These are phyloP conservation scores for Stenopsyche tienmushanensis DNA, from an alignment of 1,140 invertebrate species.

Conservation along the genomic window DNA sequence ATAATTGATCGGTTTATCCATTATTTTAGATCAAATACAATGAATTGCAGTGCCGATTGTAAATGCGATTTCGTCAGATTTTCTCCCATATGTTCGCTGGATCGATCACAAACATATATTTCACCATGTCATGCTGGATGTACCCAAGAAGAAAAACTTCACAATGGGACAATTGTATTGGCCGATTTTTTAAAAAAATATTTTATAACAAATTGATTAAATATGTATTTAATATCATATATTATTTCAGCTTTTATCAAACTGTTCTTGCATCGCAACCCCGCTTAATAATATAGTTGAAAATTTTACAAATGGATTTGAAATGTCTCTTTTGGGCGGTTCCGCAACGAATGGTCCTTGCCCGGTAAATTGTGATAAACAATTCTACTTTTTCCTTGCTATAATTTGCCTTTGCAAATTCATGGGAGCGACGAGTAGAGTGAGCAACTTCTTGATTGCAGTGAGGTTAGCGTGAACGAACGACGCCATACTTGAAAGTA, in stretches of 20 bases:
- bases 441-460: conserved; percentile 68
- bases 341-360: conserved; percentile 63
- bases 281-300: neutral
- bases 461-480: conserved; percentile 54
- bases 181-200: neutral
- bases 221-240: too few species aligned
- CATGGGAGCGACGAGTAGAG: conserved; percentile 65
- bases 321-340: conserved; percentile 49
- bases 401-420: conserved; percentile 69
- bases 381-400: conserved; percentile 65
- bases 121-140: conserved; percentile 74
- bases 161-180: conserved; percentile 50
- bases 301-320: conserved; percentile 47
- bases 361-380: conserved; percentile 63
- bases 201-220: conserved; percentile 4
- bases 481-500: too few species aligned
- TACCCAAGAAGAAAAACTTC: conserved; percentile 44
- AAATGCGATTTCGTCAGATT: conserved; percentile 68
- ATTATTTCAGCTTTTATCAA: conserved; percentile 51
- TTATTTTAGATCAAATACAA: conserved; percentile 49
- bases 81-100: conserved; percentile 66
- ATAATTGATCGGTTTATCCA: neutral
- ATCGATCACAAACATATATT: conserved; percentile 62
- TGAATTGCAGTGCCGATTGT: conserved; percentile 65
- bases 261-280: conserved; percentile 59